Evolutionary conservation across 2,113 vertebrate species (phyloP), one percentile per base, ranked within the genome.

Genomic region (Percopsis transmontana): DNA sequence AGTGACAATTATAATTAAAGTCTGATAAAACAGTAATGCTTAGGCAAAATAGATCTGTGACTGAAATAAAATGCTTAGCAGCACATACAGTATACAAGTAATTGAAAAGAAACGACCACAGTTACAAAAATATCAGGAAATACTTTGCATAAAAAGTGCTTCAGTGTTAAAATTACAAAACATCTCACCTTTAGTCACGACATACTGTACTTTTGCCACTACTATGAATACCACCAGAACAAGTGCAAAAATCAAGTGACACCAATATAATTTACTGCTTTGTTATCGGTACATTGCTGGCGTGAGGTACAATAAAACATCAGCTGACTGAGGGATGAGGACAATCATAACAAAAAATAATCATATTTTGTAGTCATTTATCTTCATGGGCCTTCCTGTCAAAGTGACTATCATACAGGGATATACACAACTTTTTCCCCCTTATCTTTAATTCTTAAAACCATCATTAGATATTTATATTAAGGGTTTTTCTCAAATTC

Each of bases 101-200:
- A 57, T 40, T 19, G 14, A 63, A 83, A 59, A 42, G 33, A 74
- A 81, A 77, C 53, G 73, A 63, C 69, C 42, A 55, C 60, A 67
- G 45, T 87, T 88, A 89, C 83, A 90, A 91, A 91, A 90, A 91
- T 90, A 89, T 90, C 72, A 79, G 38, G 78, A 91, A 89, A 90
- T 80, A 77, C 72, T 89, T 86, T 87, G 82, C 79, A 76, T 90
- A 89, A 88, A 91, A 92, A 90, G 90, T 92, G 90, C 90, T 84
- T 79, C 68, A 86, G 88, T 92, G 85, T 87, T 89, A 86, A 90
- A 85, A 84, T 87, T 76, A 86, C 83, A 89, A 83, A 90, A 85
- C 69, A 85, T 80, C 72, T 83, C 68, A 72, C 76, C 2, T 52
- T 74, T 58, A 76, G 68, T 69, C 70, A 82, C 66, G 74, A 74